Percentiles rank a stretch among this genome's conserved stretches.
phyloP scores from a whole-genome alignment of 1,140 invertebrate species.

The Dendrolimus punctatus region DNA sequence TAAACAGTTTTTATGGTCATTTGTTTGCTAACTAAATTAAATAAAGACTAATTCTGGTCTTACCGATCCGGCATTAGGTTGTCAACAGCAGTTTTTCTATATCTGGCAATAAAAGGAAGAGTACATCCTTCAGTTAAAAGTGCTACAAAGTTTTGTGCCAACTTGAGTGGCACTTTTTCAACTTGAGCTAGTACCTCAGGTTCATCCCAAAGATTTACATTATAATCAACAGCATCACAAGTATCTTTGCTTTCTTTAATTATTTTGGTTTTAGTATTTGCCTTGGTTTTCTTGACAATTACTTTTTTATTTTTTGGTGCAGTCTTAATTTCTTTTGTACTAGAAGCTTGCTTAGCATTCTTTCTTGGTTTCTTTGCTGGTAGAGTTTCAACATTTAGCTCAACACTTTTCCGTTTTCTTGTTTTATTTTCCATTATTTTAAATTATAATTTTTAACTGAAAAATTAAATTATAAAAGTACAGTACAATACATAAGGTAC shows the following conservation, averaged over 20 bases:
- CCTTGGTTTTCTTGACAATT: conserved; percentile 7
- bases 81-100: conserved; percentile 57
- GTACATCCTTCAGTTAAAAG: conserved; percentile 62
- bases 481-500: too few species aligned
- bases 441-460: too few species aligned
- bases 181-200: conserved; percentile 46
- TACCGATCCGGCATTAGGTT: conserved; percentile 63
- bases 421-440: conserved; percentile 5
- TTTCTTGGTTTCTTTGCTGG: conserved; percentile 10
- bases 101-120: conserved; percentile 67
- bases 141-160: conserved; percentile 55
- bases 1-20: too few species aligned
- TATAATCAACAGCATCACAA: conserved; percentile 13
- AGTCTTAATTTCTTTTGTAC: conserved; percentile 1
- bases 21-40: too few species aligned
- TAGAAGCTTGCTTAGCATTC: conserved; percentile 2
- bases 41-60: neutral
- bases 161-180: conserved; percentile 34
- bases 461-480: too few species aligned
- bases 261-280: conserved; percentile 11
- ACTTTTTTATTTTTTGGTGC: conserved; percentile 7
- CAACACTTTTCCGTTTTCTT: conserved; percentile 13
- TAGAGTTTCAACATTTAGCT: conserved; percentile 1
- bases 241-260: conserved; percentile 9
- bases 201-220: conserved; percentile 39